Percentiles rank a stretch among this genome's conserved stretches.
Evolutionary conservation across 2,797 vertebrate genomes (phyloP).

Genomic region (Ambastaia sidthimunki): DNA sequence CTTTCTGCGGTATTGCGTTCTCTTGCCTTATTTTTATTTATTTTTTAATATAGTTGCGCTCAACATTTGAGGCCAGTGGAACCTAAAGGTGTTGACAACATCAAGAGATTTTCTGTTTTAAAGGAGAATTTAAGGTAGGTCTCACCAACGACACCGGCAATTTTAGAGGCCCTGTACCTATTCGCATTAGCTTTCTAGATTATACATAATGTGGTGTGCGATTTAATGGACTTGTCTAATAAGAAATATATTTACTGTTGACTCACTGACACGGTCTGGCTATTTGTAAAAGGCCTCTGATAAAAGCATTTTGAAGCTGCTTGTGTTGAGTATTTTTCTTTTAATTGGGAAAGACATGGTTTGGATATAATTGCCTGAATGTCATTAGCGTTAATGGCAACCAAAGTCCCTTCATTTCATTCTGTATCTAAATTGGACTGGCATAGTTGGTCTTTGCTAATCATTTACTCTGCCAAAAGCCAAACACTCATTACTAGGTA

Average conservation of each 20-base stretch:
- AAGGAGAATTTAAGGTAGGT: background rate
- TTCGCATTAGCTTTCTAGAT: background rate
- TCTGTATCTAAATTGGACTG: conserved; percentile 51
- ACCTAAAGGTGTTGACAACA: background rate
- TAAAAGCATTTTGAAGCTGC: conserved; percentile 32
- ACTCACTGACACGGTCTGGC: conserved; percentile 24
- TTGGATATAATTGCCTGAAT: conserved; percentile 54
- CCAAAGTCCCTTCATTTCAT: conserved; percentile 43
- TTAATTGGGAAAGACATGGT: conserved; percentile 48
- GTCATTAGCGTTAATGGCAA: conserved; percentile 51
- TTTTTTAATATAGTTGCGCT: background rate
- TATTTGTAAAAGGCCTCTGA: conserved; percentile 42
- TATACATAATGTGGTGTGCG: background rate
- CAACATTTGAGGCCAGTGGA: background rate
- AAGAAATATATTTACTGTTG: conserved; percentile 43
- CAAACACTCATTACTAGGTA: conserved; percentile 41
- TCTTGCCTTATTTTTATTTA: conserved; percentile 16
- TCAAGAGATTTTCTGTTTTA: background rate
- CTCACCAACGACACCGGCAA: background rate
- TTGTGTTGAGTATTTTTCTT: conserved; percentile 46
- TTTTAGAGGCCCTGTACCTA: background rate
- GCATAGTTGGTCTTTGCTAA: conserved; percentile 49
- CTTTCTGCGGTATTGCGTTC: background rate
- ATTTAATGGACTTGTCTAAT: conserved; percentile 33
- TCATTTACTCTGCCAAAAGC: conserved; percentile 46